These are phyloP conservation scores for Semicossyphus pulcher DNA, from an alignment of 2,113 vertebrate species.

Conservation along the genomic window DNA sequence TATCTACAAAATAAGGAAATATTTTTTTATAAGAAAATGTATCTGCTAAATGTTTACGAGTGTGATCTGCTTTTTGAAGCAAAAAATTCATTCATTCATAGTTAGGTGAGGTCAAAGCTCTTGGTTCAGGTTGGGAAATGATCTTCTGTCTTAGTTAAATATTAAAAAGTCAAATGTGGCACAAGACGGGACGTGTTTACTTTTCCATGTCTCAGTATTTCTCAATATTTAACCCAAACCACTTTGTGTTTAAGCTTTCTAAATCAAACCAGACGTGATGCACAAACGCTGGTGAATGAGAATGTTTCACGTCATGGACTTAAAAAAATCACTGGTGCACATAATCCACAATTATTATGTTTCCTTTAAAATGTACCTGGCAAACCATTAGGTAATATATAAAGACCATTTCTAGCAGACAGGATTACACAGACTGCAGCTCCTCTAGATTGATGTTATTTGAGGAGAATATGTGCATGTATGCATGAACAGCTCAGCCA, in stretches of 20 bases:
- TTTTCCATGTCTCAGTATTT: background rate
- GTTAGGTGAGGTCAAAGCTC: background rate
- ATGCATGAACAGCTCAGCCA: constrained; percentile 28
- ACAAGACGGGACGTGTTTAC: background rate
- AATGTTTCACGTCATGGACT: background rate
- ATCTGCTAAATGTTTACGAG: no score
- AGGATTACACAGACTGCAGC: background rate
- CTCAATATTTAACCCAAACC: background rate
- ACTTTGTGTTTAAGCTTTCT: background rate
- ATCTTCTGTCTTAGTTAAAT: background rate
- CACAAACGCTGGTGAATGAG: background rate
- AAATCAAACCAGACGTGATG: background rate
- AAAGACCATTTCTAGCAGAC: background rate
- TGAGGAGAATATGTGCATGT: constrained; percentile 22
- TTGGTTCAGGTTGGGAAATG: background rate
- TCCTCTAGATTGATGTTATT: background rate
- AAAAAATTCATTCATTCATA: background rate
- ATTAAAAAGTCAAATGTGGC: background rate
- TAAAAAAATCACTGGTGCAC: background rate
- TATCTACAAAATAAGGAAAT: background rate
- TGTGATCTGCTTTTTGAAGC: background rate
- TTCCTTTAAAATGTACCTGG: background rate
- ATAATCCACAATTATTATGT: background rate
- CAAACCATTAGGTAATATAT: background rate
- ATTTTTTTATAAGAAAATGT: background rate